These are phyloP conservation scores for Synergus japonicus DNA, from an alignment of 2,888 invertebrate genomes.

Conservation along the genomic window DNA sequence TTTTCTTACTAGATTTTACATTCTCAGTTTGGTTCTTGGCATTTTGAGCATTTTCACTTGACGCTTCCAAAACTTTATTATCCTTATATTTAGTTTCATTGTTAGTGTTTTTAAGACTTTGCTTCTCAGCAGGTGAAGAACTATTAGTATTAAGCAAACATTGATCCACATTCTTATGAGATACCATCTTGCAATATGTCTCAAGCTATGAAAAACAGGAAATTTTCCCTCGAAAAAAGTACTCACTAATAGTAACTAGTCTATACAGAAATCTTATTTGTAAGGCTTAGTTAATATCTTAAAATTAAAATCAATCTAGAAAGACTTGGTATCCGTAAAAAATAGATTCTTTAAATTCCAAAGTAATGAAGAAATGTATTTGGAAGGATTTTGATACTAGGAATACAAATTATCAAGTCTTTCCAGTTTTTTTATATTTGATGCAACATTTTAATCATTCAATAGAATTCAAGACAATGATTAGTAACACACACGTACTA, in stretches of 20 bases:
- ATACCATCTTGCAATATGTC: conserved; percentile 69
- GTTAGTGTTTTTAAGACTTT: conserved; percentile 53
- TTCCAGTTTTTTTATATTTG: conserved; percentile 8
- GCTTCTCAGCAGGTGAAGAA: conserved; percentile 57
- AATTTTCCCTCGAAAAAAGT: neutral
- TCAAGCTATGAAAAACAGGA: conserved; percentile 54
- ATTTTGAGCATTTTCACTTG: conserved; percentile 29
- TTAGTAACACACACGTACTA: conserved; percentile 38
- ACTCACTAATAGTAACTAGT: conserved; percentile 24
- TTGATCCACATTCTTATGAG: conserved; percentile 63
- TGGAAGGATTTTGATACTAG: neutral
- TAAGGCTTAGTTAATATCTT: neutral
- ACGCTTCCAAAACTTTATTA: conserved; percentile 55
- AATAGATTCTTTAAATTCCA: neutral
- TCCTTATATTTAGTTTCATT: conserved; percentile 57
- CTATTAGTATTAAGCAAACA: conserved; percentile 60
- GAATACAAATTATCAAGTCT: neutral
- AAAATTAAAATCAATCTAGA: neutral
- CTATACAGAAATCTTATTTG: neutral
- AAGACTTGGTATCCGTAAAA: neutral
- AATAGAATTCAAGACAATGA: conserved; percentile 17
- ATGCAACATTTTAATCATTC: conserved; percentile 19
- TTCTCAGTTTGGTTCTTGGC: conserved; percentile 13
- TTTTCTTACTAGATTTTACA: conserved; percentile 51
- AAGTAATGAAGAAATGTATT: neutral